These are phyloP conservation scores for Mus pahari DNA, from an alignment of 2,113 vertebrate species.

Conservation along the genomic window DNA sequence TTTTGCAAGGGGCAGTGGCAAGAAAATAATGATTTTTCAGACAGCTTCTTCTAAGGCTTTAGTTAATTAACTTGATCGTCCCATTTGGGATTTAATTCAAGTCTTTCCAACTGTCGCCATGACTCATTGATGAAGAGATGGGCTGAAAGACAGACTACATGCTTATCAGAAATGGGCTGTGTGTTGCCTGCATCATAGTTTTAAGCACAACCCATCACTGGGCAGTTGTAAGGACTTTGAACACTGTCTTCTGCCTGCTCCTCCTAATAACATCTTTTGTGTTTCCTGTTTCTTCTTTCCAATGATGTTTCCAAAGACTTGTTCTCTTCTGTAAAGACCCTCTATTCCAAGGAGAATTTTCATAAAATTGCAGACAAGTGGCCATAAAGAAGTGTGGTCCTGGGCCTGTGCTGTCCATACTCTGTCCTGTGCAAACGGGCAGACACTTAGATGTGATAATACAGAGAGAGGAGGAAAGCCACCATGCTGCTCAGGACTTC, in stretches of 20 bases:
- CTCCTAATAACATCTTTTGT: too few species aligned
- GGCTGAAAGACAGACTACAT: slow-evolving; percentile 7
- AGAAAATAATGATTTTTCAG: slow-evolving; percentile 64
- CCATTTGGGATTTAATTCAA: slow-evolving; percentile 25
- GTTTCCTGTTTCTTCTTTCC: neutral
- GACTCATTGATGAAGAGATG: neutral
- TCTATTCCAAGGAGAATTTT: neutral
- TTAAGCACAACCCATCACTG: neutral
- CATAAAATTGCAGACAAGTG: neutral
- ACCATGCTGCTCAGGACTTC: too few species aligned
- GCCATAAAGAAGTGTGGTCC: neutral
- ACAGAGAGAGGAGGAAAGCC: accelerated
- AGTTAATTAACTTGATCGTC: slow-evolving; percentile 68
- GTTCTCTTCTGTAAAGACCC: neutral
- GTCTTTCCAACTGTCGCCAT: neutral
- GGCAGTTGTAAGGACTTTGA: neutral
- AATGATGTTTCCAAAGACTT: neutral
- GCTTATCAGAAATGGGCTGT: neutral
- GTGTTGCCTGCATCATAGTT: neutral
- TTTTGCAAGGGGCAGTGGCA: slow-evolving; percentile 38
- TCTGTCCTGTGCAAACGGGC: neutral
- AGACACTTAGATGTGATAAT: neutral
- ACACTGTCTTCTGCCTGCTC: neutral
- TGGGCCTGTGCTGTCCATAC: accelerated
- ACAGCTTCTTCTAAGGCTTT: slow-evolving; percentile 29